Evolutionary conservation across 2,888 invertebrate genomes (phyloP).

Genomic region (Ennomos fuscantarius): DNA sequence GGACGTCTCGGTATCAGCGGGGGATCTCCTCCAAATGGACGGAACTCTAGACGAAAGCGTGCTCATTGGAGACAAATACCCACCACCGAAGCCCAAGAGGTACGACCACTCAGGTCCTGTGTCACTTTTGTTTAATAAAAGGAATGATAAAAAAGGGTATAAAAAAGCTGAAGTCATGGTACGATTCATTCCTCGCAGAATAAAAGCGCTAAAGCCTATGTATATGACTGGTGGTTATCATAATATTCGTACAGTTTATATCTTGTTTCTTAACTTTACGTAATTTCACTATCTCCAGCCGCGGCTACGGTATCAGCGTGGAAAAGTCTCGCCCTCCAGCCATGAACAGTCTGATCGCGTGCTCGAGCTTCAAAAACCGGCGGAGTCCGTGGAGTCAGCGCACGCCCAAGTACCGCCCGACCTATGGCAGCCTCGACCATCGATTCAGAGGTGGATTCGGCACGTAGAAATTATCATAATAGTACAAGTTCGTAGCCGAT

Average conservation of each 20-base stretch:
- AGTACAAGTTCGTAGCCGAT: too few species aligned
- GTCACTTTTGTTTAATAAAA: background rate
- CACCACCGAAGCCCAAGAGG: conserved; percentile 67
- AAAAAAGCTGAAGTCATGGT: background rate
- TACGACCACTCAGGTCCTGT: conserved; percentile 32
- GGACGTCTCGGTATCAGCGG: conserved; percentile 79
- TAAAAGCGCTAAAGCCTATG: too few species aligned
- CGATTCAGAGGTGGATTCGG: conserved; percentile 67
- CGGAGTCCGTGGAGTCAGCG: conserved; percentile 79
- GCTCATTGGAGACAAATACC: conserved; percentile 74
- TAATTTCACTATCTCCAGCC: conserved; percentile 49
- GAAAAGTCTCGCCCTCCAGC: conserved; percentile 88
- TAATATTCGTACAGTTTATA: too few species aligned
- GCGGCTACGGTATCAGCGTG: conserved; percentile 84
- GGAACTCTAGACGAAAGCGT: conserved; percentile 81
- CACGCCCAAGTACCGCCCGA: conserved; percentile 69
- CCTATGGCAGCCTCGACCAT: conserved; percentile 76
- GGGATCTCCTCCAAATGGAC: conserved; percentile 78
- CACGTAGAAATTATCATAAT: conserved; percentile 42
- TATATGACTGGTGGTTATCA: too few species aligned
- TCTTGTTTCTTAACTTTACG: background rate
- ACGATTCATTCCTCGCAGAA: too few species aligned
- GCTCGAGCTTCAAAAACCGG: conserved; percentile 90
- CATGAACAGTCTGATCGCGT: conserved; percentile 90
- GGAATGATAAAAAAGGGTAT: background rate